phyloP scores from a whole-genome alignment of 2,113 vertebrate genomes.

The Carassius gibelio region DNA sequence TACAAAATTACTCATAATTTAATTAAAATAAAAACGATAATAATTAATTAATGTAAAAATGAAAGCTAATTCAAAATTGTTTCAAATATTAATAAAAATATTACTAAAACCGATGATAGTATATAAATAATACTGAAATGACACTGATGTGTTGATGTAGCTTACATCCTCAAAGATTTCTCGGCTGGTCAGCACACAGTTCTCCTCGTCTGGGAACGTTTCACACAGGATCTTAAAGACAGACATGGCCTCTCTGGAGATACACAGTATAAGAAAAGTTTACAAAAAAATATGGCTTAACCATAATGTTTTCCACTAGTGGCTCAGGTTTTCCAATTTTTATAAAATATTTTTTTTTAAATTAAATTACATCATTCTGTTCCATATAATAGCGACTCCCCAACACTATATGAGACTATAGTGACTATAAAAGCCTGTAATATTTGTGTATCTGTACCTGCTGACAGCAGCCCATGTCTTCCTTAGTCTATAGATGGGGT shows the following conservation, averaged over 20 bases:
- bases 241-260: conserved; percentile 76
- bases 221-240: conserved; percentile 82
- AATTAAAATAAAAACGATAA: neutral
- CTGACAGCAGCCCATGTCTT: conserved; percentile 83
- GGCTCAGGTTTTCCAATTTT: neutral
- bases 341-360: too few relatives aligned
- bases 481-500: conserved; percentile 85
- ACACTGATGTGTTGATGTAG: neutral
- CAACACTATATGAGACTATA: too few relatives aligned
- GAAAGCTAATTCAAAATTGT: neutral
- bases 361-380: too few relatives aligned
- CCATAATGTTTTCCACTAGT: neutral
- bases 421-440: too few relatives aligned
- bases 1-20: neutral
- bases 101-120: neutral
- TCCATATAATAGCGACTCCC: too few relatives aligned
- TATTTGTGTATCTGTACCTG: conserved; percentile 68
- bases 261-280: neutral
- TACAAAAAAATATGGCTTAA: neutral
- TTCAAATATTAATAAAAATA: neutral
- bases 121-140: neutral
- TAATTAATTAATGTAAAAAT: too few relatives aligned
- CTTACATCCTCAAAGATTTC: conserved; percentile 82
- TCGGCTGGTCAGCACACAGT: conserved; percentile 81
- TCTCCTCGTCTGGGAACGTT: conserved; percentile 87